Evolutionary conservation across 2,113 vertebrate genomes (phyloP).

Genomic region (Callopanchax toddi): DNA sequence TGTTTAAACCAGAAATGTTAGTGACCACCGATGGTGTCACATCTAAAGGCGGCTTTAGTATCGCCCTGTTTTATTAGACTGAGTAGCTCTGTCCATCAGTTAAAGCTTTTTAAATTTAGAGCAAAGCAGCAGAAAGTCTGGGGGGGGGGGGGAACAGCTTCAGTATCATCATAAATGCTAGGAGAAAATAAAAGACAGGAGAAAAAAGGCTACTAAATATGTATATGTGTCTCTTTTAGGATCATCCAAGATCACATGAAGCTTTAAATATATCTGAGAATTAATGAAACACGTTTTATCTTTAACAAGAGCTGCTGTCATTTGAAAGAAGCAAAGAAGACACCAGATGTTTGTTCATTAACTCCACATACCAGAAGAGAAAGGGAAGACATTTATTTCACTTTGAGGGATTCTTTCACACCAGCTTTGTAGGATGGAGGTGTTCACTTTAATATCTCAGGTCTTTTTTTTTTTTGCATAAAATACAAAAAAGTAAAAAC

Average conservation of each 20-base stretch:
- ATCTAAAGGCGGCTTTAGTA: no score
- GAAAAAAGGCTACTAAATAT: background rate
- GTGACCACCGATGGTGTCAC: no score
- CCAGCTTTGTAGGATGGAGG: conserved; percentile 60
- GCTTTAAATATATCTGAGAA: background rate
- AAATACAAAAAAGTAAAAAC: conserved; percentile 38
- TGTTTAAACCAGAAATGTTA: no score
- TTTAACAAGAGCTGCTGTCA: background rate
- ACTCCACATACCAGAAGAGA: conserved; percentile 50
- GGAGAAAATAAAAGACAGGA: background rate
- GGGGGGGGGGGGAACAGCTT: no score
- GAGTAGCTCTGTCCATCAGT: no score
- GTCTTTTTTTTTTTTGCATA: conserved; percentile 60
- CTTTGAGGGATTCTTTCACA: conserved; percentile 59
- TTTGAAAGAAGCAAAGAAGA: conserved; percentile 16
- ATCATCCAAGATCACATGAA: background rate
- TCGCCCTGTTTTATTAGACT: no score
- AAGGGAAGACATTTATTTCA: conserved; percentile 61
- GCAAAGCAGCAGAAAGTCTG: no score
- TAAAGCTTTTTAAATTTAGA: no score
- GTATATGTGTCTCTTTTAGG: background rate
- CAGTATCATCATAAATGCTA: background rate
- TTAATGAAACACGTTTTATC: conserved; percentile 2
- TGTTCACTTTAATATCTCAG: conserved; percentile 72
- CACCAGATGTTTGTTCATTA: conserved; percentile 45